Percentiles rank a stretch among this genome's conserved stretches.
Evolutionary conservation across 2,888 invertebrate genomes (phyloP).

Genomic region (Chymomyza caudatula): DNA sequence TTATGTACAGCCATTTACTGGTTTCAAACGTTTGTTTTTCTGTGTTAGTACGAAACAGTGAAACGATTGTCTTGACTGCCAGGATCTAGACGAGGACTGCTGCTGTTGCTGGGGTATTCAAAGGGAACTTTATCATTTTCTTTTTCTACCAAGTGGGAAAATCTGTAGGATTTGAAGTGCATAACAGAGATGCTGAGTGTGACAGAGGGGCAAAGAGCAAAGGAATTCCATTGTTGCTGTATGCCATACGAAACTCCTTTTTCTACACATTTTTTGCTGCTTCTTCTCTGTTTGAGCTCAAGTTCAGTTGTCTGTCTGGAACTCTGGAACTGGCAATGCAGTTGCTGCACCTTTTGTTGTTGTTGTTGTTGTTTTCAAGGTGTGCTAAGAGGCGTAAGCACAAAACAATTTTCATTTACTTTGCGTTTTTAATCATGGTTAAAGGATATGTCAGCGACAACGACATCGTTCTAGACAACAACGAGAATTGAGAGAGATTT

Average conservation of each 20-base stretch:
- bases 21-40: not conserved
- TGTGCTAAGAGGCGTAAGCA: constrained; percentile 72
- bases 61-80: not conserved
- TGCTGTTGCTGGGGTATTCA: not conserved
- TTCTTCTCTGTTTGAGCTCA: constrained; percentile 28
- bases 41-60: not conserved
- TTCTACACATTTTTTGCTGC: constrained; percentile 7
- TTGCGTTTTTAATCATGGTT: constrained; percentile 70
- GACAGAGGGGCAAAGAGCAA: not conserved
- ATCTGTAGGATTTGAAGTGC: constrained; percentile 71
- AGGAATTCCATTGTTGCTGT: constrained; percentile 34
- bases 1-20: not conserved
- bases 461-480: constrained; percentile 28
- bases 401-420: constrained; percentile 71
- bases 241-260: constrained; percentile 29
- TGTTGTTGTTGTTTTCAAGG: constrained; percentile 61
- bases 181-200: constrained; percentile 1
- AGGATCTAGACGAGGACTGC: not conserved
- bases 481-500: constrained; percentile 8
- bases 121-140: constrained; percentile 55
- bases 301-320: constrained; percentile 31
- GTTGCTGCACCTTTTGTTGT: constrained; percentile 23
- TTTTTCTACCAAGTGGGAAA: constrained; percentile 61
- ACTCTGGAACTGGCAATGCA: not conserved
- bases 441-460: constrained; percentile 67